phyloP scores from a whole-genome alignment of 92 coral and sea anemone species.

The Parazoanthus atlanticus region DNA sequence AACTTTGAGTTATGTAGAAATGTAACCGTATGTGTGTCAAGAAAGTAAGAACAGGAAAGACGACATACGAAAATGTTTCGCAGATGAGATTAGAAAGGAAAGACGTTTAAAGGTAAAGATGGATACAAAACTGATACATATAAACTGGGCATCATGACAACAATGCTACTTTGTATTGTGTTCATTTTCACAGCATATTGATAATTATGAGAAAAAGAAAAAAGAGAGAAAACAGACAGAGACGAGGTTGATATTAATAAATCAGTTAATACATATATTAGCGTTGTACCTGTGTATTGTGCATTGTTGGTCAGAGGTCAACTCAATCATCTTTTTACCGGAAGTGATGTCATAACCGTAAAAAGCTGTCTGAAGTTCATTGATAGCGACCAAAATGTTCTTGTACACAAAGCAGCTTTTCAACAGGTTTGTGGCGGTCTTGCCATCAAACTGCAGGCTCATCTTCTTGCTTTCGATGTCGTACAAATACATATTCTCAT shows the following conservation, averaged over 20 bases:
- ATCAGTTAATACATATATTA: neutral
- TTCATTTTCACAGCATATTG: too few species aligned
- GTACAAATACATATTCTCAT: conserved; percentile 54
- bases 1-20: too few species aligned
- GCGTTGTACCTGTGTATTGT: conserved; percentile 51
- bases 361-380: conserved; percentile 48
- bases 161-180: too few species aligned
- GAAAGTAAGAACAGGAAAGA: too few species aligned
- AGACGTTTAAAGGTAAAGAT: too few species aligned
- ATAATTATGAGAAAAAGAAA: too few species aligned
- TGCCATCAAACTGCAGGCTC: conserved; percentile 58
- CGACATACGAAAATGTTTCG: too few species aligned
- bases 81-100: too few species aligned
- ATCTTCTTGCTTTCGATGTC: conserved; percentile 51
- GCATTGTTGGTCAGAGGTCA: conserved; percentile 37
- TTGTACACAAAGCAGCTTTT: conserved; percentile 53
- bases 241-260: neutral
- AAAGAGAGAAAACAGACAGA: neutral
- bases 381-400: conserved; percentile 48
- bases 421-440: conserved; percentile 42
- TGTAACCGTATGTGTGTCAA: too few species aligned
- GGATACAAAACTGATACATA: too few species aligned
- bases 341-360: conserved; percentile 62
- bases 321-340: conserved; percentile 46
- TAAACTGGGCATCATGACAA: too few species aligned